phyloP scores from a whole-genome alignment of 2,797 vertebrate species.

The Cyprinella venusta region DNA sequence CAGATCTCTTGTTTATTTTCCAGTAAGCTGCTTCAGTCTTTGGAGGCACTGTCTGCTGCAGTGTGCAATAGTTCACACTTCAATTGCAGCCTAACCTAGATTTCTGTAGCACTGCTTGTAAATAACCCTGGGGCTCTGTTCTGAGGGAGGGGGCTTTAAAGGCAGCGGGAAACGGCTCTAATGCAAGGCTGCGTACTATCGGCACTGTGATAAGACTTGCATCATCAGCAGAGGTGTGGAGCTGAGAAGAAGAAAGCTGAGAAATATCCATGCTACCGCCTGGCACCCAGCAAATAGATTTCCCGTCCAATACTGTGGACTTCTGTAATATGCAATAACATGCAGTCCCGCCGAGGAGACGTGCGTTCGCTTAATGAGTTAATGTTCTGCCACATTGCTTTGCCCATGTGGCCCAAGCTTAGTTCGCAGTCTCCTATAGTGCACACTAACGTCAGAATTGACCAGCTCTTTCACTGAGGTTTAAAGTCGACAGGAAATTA shows the following conservation, averaged over 20 bases:
- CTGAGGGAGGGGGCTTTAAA: slow-evolving; percentile 49
- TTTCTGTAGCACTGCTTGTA: slow-evolving; percentile 58
- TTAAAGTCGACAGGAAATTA: slow-evolving; percentile 3
- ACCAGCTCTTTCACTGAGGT: not conserved
- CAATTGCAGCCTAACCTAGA: slow-evolving; percentile 61
- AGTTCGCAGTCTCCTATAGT: not conserved
- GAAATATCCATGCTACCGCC: slow-evolving; percentile 15
- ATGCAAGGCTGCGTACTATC: slow-evolving; percentile 43
- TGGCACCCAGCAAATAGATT: slow-evolving; percentile 22
- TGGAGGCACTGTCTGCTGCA: slow-evolving; percentile 48
- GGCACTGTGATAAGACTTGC: slow-evolving; percentile 52
- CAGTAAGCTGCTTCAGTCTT: slow-evolving; percentile 59
- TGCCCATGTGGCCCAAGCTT: slow-evolving; percentile 15
- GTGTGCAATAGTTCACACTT: slow-evolving; percentile 49
- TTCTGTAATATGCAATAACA: slow-evolving; percentile 12
- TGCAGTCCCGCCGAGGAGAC: not conserved
- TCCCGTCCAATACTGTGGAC: not conserved
- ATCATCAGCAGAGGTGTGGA: slow-evolving; percentile 45
- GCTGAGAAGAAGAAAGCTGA: slow-evolving; percentile 32
- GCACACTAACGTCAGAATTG: not conserved
- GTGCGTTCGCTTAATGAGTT: slow-evolving; percentile 15
- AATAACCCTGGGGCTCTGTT: slow-evolving; percentile 57
- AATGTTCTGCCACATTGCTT: slow-evolving; percentile 27
- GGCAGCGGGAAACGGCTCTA: slow-evolving; percentile 39
- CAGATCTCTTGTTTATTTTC: slow-evolving; percentile 51